Evolutionary conservation across 2,888 invertebrate genomes (phyloP), one percentile per base, ranked within the genome.

Genomic region (Cataglyphis albicans): DNA sequence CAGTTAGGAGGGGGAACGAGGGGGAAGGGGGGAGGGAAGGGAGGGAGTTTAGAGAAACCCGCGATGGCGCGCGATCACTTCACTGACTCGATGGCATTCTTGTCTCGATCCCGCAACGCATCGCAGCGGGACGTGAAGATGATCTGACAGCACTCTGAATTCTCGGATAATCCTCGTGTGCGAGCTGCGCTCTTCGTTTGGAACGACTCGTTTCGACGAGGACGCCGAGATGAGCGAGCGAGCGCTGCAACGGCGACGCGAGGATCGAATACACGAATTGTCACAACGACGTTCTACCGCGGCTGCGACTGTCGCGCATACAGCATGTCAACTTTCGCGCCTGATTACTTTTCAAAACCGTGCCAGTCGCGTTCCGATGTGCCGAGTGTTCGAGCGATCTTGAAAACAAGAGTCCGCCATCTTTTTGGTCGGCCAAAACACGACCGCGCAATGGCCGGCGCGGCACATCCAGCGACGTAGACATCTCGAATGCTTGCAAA

Each of bases 321-420:
- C 57, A 70, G 72, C 83, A 81, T 85, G 83, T 87, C 83, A 82
- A 87, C 85, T 90, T 82, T 88, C 57, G 87, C 81, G 84, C 81
- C 84, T 85, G 57, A 72, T 48, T 86, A 61, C 83, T 85, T n/a
- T 81, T 89, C 76, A 88, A 84, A 90, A 86, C 18, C 6, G 21
- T 48, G 29, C 25, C n/a, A 21, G 12, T 10, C 21, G 74, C 65
- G 9, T 32, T 72, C 74, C 83, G 84, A 59, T 44, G 72, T 44
- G 81, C 84, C 80, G 85, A 75, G 25, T 67, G 32, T 87, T 70
- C 61, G 86, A 88, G 87, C 87, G 82, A 90, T 91, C 90, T 90
- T 90, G 88, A 93, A 92, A 92, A 92, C 91, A 92, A 91, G 87
- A 85, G 75, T 93, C 93, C 91, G 94, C 94, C 94, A 94, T 94